Conservation (phyloP, 2,797 vertebrate species). For the Adelosebastes latens region DNA sequence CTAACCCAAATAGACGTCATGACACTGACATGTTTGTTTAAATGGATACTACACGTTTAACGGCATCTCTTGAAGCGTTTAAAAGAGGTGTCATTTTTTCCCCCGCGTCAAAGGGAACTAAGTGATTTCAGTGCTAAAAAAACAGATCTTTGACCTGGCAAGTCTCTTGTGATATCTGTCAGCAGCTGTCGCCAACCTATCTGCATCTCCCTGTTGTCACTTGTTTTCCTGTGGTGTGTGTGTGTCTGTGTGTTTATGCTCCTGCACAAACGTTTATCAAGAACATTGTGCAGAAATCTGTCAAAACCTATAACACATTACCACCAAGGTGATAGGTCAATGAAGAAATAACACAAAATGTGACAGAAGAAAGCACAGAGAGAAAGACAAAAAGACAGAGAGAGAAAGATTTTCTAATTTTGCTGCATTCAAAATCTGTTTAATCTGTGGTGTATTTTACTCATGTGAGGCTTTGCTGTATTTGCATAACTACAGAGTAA, state of each 20-base stretch:
- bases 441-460: neutral
- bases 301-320: constrained; percentile 14
- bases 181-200: constrained; percentile 41
- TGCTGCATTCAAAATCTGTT: neutral
- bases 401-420: neutral
- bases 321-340: constrained; percentile 4
- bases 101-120: constrained; percentile 14
- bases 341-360: constrained; percentile 3
- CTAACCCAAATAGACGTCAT: neutral
- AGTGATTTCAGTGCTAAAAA: constrained; percentile 33
- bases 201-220: neutral
- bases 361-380: neutral
- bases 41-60: neutral
- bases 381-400: neutral
- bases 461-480: neutral
- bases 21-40: neutral
- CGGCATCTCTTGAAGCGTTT: neutral
- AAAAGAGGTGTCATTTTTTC: neutral
- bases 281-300: constrained; percentile 4
- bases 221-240: constrained; percentile 9
- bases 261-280: neutral
- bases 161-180: constrained; percentile 52
- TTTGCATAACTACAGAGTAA: constrained; percentile 6
- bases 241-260: neutral
- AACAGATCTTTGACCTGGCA: constrained; percentile 49